Evolutionary conservation across 2,888 invertebrate species (phyloP).

Genomic region (Idaea aversata): DNA sequence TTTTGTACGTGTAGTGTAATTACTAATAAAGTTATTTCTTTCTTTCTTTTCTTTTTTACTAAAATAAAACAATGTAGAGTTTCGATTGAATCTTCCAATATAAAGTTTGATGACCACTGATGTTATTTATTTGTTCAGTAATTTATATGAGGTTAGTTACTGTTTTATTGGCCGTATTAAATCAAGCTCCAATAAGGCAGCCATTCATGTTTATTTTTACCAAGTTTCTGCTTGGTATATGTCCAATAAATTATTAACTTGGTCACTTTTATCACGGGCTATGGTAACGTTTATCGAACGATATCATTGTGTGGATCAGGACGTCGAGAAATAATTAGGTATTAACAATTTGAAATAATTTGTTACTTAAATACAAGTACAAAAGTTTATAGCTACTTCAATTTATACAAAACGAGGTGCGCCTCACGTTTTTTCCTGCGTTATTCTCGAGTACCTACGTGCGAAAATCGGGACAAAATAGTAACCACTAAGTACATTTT

Average conservation of each 20-base stretch:
- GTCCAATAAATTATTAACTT: slow-evolving; percentile 76
- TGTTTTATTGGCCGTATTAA: slow-evolving; percentile 79
- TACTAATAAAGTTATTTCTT: no score
- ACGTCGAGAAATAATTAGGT: slow-evolving; percentile 15
- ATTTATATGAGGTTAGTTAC: slow-evolving; percentile 81
- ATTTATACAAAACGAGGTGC: no score
- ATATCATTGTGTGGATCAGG: slow-evolving; percentile 51
- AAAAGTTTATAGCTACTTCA: no score
- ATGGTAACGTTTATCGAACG: slow-evolving; percentile 67
- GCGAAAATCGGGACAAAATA: no score
- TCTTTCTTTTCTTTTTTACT: no score
- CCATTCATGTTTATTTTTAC: slow-evolving; percentile 81
- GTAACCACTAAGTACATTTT: no score
- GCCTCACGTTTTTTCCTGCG: no score
- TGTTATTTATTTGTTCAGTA: slow-evolving; percentile 80
- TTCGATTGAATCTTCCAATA: slow-evolving; percentile 48
- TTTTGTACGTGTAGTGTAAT: no score
- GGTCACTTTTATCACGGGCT: slow-evolving; percentile 78
- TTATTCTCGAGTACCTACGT: no score
- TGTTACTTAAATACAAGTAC: no score
- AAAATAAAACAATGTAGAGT: slow-evolving; percentile 45
- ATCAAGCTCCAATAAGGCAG: slow-evolving; percentile 80
- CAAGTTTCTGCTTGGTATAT: slow-evolving; percentile 77
- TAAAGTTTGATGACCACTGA: slow-evolving; percentile 73
- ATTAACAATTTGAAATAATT: slow-evolving; percentile 10